Evolutionary conservation across 2,888 invertebrate species (phyloP).

Genomic region (Dryocosmus kuriphilus): DNA sequence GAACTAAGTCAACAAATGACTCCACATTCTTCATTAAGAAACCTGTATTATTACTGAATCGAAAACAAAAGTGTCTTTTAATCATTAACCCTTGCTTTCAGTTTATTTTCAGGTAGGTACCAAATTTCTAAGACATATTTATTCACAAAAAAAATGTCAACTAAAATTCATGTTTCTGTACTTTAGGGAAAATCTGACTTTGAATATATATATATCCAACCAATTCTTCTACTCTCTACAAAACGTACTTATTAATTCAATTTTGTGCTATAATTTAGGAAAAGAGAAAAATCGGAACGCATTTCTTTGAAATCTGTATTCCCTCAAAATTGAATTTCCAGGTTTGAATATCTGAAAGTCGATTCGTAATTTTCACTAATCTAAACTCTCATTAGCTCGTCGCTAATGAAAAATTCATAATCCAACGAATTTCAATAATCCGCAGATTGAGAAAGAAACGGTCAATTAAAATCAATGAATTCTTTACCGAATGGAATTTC

Average conservation of each 20-base stretch:
- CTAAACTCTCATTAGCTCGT: neutral
- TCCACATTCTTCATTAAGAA: neutral
- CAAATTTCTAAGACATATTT: neutral
- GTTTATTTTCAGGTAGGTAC: too few species aligned
- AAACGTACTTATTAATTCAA: too few species aligned
- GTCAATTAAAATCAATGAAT: neutral
- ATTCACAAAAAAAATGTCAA: neutral
- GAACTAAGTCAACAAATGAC: neutral
- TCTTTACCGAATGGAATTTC: neutral
- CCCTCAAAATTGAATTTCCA: neutral
- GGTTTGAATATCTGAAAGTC: neutral
- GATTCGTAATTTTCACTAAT: neutral
- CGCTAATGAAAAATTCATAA: neutral
- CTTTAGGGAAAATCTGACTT: too few species aligned
- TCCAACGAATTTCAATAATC: slow-evolving; percentile 1
- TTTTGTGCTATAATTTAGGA: too few species aligned
- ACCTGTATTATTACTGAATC: neutral
- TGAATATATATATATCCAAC: too few species aligned
- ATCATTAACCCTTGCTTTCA: neutral
- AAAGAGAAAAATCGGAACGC: too few species aligned
- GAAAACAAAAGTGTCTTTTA: neutral
- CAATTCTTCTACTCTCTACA: too few species aligned
- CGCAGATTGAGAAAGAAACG: neutral
- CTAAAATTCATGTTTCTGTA: too few species aligned
- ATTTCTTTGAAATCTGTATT: neutral